These are phyloP conservation scores for Cantharis lateralis DNA, from an alignment of 2,888 invertebrate species.

Conservation along the genomic window DNA sequence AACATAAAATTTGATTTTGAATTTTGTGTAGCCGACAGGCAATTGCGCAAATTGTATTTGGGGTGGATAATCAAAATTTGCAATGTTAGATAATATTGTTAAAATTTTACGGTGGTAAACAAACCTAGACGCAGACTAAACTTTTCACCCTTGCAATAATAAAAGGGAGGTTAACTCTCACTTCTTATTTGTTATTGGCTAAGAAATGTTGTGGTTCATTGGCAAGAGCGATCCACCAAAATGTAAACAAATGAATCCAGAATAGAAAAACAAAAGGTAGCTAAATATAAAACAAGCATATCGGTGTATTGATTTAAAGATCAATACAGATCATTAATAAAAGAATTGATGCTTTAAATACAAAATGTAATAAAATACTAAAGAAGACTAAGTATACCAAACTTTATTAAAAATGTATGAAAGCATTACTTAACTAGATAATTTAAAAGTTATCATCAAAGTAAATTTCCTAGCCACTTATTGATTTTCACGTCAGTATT, in stretches of 20 bases:
- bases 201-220: neutral
- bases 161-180: neutral
- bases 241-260: neutral
- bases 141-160: neutral
- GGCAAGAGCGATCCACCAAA: neutral
- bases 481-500: slow-evolving; percentile 17
- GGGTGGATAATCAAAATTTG: neutral
- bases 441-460: slow-evolving; percentile 18
- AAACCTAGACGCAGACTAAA: neutral
- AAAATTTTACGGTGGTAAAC: neutral
- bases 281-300: neutral
- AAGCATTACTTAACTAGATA: slow-evolving; percentile 9
- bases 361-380: neutral
- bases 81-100: neutral
- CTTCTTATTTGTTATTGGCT: neutral
- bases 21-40: neutral
- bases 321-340: neutral
- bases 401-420: neutral
- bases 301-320: neutral
- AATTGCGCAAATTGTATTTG: neutral
- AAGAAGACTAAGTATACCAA: slow-evolving; percentile 4
- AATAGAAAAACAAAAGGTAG: neutral
- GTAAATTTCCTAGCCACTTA: slow-evolving; percentile 15
- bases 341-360: neutral
- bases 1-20: neutral